Evolutionary conservation across 2,888 invertebrate species (phyloP).

Genomic region (Emmelina monodactyla): DNA sequence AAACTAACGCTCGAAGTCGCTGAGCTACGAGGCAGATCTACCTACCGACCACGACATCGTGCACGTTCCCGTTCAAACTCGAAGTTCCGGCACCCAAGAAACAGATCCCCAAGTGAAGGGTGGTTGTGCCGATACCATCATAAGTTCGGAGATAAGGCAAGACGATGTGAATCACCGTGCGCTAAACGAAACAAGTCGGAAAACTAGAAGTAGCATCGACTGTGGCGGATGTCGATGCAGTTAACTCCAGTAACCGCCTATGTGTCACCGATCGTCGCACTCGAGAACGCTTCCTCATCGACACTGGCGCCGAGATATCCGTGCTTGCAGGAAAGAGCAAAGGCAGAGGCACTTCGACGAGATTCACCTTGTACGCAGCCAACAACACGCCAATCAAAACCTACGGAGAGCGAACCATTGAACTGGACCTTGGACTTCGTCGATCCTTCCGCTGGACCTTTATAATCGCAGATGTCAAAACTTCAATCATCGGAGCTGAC

Average conservation of each 20-base stretch:
- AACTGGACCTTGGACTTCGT: conserved; percentile 10
- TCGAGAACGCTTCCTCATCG: conserved; percentile 11
- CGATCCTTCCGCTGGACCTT: conserved; percentile 13
- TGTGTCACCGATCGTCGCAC: conserved; percentile 12
- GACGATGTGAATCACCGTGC: conserved; percentile 10
- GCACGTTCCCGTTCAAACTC: neutral
- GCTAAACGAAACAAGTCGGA: conserved; percentile 7
- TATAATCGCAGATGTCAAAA: conserved; percentile 14
- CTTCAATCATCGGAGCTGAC: conserved; percentile 14
- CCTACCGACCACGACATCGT: conserved; percentile 1
- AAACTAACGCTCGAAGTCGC: conserved; percentile 4
- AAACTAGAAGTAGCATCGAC: conserved; percentile 11
- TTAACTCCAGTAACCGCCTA: conserved; percentile 10
- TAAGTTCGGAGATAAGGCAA: conserved; percentile 9
- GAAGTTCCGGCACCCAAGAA: conserved; percentile 2
- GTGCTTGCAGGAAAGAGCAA: conserved; percentile 6
- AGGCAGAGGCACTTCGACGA: conserved; percentile 1
- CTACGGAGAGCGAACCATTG: conserved; percentile 9
- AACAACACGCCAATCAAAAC: conserved; percentile 14
- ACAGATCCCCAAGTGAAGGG: neutral
- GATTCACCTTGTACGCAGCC: conserved; percentile 14
- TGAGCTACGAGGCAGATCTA: neutral
- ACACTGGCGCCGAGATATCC: conserved; percentile 14
- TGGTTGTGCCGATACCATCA: conserved; percentile 12
- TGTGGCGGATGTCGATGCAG: conserved; percentile 13